phyloP scores from a whole-genome alignment of 2,888 invertebrate genomes.

The Cryptosula pallasiana region DNA sequence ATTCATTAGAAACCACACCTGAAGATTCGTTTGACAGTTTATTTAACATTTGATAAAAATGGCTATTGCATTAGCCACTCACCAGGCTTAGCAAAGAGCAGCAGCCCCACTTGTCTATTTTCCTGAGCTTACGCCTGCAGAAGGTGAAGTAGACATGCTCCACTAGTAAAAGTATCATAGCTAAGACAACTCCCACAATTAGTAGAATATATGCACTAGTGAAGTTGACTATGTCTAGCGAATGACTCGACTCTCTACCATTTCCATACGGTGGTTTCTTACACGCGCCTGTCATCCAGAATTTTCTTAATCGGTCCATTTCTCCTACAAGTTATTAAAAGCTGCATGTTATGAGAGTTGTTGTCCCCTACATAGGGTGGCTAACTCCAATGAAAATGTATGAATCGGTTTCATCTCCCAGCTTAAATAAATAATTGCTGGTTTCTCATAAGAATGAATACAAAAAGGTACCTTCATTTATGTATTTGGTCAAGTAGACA shows the following conservation, averaged over 20 bases:
- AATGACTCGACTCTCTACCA: conserved; percentile 68
- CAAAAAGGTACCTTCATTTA: conserved; percentile 6
- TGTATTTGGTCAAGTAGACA: conserved; percentile 35
- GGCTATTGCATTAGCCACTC: conserved; percentile 49
- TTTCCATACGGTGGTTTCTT: conserved; percentile 69
- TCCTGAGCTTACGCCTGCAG: conserved; percentile 43
- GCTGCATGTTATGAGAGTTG: no score
- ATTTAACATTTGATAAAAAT: no score
- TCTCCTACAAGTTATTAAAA: conserved; percentile 76
- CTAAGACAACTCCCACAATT: conserved; percentile 87
- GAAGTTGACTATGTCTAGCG: conserved; percentile 69
- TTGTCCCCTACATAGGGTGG: no score
- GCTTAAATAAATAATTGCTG: no score
- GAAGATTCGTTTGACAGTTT: no score
- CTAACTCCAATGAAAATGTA: no score
- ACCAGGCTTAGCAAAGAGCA: conserved; percentile 91
- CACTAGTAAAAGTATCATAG: conserved; percentile 76
- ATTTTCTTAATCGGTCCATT: conserved; percentile 78
- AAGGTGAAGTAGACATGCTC: conserved; percentile 95
- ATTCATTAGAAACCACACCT: no score
- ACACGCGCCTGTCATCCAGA: conserved; percentile 96
- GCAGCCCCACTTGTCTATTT: conserved; percentile 75
- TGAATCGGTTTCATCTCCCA: no score
- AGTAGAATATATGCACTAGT: conserved; percentile 91
- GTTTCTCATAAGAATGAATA: neutral